Evolutionary conservation across 2,797 vertebrate species (phyloP).

Genomic region (Meriones psammophilus): DNA sequence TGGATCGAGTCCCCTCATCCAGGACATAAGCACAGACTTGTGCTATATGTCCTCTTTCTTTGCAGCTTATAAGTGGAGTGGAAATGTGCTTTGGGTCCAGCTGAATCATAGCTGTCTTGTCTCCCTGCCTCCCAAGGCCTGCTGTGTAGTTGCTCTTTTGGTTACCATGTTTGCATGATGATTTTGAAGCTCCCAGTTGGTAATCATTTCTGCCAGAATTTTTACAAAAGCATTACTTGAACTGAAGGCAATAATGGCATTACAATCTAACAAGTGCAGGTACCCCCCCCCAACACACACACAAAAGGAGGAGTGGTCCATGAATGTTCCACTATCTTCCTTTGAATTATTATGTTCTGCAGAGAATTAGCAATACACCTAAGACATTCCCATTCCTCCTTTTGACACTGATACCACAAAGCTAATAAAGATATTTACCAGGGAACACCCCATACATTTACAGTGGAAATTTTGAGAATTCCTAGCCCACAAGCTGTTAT

Average conservation of each 20-base stretch:
- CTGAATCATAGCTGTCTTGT: not conserved
- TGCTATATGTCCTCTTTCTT: not conserved
- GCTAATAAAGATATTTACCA: slow-evolving; percentile 38
- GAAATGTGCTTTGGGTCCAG: not conserved
- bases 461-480: slow-evolving; percentile 62
- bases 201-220: not conserved
- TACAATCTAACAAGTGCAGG: not conserved
- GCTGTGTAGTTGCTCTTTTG: not conserved
- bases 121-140: not conserved
- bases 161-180: not conserved
- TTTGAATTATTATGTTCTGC: not conserved
- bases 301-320: not conserved
- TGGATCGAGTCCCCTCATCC: not conserved
- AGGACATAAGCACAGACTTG: not conserved
- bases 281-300: not conserved
- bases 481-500: slow-evolving; percentile 29
- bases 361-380: slow-evolving; percentile 31
- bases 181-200: not conserved
- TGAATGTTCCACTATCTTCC: not conserved
- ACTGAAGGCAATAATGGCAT: slow-evolving; percentile 32
- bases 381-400: slow-evolving; percentile 3
- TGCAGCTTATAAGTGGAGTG: not conserved
- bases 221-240: not conserved
- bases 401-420: slow-evolving; percentile 38
- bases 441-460: slow-evolving; percentile 31